phyloP scores from a whole-genome alignment of 2,113 vertebrate species.

The Pseudolaguvia tuberculata region DNA sequence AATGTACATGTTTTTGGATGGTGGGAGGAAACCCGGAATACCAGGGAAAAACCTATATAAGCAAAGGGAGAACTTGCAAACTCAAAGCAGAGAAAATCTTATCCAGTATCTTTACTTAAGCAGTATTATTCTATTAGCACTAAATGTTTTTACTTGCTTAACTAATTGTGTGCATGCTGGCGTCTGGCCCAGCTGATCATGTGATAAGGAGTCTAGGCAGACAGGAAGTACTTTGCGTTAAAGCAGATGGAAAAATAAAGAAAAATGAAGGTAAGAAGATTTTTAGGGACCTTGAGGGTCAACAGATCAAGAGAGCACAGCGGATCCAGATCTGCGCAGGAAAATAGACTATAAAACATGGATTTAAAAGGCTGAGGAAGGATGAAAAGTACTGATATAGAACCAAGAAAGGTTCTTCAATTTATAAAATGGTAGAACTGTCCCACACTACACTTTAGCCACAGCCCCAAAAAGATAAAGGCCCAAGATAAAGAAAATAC shows the following conservation, averaged over 20 bases:
- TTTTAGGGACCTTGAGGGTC: slow-evolving; percentile 7
- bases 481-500: slow-evolving; percentile 56
- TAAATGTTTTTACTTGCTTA: slow-evolving; percentile 49
- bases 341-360: slow-evolving; percentile 12
- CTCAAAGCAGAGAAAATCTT: no score
- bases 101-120: no score
- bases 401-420: slow-evolving; percentile 33
- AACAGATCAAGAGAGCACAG: slow-evolving; percentile 26
- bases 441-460: background rate
- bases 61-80: no score
- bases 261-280: slow-evolving; percentile 32
- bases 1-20: no score
- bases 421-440: slow-evolving; percentile 9
- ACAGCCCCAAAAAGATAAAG: background rate
- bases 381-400: slow-evolving; percentile 37
- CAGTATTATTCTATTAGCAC: slow-evolving; percentile 52
- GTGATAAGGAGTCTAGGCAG: slow-evolving; percentile 31
- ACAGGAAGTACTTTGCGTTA: slow-evolving; percentile 49
- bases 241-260: slow-evolving; percentile 32
- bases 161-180: slow-evolving; percentile 27
- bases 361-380: slow-evolving; percentile 28
- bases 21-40: no score
- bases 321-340: slow-evolving; percentile 19
- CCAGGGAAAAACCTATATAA: no score
- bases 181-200: slow-evolving; percentile 31